Conservation (phyloP, 1,140 invertebrate genomes). For the Ctenoplectra terminalis region DNA sequence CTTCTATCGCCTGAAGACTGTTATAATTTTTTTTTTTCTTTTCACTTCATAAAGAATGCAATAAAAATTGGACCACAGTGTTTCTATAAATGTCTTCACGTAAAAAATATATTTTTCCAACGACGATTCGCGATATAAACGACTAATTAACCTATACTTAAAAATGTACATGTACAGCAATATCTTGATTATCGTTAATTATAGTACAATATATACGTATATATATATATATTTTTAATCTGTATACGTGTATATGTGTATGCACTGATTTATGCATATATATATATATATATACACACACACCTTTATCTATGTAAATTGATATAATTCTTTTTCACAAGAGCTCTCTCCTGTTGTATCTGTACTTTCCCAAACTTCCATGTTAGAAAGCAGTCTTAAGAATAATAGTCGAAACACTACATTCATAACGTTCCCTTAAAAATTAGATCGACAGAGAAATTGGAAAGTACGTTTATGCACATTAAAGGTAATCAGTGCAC, state of each 20-base stretch:
- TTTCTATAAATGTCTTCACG: constrained; percentile 78
- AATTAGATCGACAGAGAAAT: constrained; percentile 16
- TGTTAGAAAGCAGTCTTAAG: constrained; percentile 18
- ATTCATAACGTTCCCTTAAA: constrained; percentile 7
- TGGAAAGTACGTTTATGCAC: constrained; percentile 40
- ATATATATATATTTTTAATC: neutral
- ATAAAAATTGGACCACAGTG: constrained; percentile 59
- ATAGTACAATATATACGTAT: constrained; percentile 41
- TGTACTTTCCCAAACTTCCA: constrained; percentile 26
- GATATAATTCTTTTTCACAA: constrained; percentile 5
- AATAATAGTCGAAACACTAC: constrained; percentile 20
- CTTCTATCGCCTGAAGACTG: constrained; percentile 35
- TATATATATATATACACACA: too few relatives aligned
- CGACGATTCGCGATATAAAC: constrained; percentile 73
- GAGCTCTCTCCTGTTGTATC: neutral
- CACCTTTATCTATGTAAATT: neutral
- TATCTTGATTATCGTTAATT: constrained; percentile 44
- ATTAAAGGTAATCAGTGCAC: constrained; percentile 43
- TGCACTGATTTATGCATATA: neutral
- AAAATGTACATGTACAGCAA: constrained; percentile 68
- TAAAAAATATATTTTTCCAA: constrained; percentile 82
- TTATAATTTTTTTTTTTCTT: neutral
- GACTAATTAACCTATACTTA: constrained; percentile 73
- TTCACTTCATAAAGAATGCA: constrained; percentile 13
- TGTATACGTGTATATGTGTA: neutral